phyloP scores from a whole-genome alignment of 2,888 invertebrate genomes.

The Synergus umbraculus region DNA sequence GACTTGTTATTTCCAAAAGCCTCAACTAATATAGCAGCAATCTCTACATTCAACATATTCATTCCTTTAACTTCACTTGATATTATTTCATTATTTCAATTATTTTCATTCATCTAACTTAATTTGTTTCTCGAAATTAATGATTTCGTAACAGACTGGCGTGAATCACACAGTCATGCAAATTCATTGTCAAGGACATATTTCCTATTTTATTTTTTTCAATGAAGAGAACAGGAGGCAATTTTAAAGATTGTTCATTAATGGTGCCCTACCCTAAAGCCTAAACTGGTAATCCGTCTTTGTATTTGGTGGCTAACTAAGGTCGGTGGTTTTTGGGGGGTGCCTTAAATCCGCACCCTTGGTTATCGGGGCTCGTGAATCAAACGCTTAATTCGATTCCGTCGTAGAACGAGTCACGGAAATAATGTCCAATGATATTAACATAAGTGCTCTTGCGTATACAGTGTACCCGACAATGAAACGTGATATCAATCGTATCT shows the following conservation, averaged over 20 bases:
- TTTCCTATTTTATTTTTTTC: too few species aligned
- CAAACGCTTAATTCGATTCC: constrained; percentile 57
- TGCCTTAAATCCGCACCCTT: constrained; percentile 16
- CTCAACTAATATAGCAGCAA: too few species aligned
- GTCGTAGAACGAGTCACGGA: constrained; percentile 51
- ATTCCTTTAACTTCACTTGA: too few species aligned
- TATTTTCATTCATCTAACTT: background rate
- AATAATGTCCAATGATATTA: constrained; percentile 51
- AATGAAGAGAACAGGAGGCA: background rate
- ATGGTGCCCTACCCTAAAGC: background rate
- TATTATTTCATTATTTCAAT: too few species aligned
- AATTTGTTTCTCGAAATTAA: background rate
- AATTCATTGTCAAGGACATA: background rate
- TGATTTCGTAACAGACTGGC: background rate
- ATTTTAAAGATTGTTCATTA: background rate
- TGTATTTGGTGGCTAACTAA: background rate
- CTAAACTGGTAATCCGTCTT: background rate
- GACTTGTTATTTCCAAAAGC: background rate
- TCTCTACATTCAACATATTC: too few species aligned
- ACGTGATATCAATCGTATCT: constrained; percentile 25
- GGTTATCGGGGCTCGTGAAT: constrained; percentile 59
- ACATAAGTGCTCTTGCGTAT: constrained; percentile 47
- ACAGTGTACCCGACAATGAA: constrained; percentile 26
- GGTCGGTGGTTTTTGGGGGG: background rate
- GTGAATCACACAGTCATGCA: background rate